These are phyloP conservation scores for Eilema caniola DNA, from an alignment of 2,888 invertebrate genomes.

Conservation along the genomic window DNA sequence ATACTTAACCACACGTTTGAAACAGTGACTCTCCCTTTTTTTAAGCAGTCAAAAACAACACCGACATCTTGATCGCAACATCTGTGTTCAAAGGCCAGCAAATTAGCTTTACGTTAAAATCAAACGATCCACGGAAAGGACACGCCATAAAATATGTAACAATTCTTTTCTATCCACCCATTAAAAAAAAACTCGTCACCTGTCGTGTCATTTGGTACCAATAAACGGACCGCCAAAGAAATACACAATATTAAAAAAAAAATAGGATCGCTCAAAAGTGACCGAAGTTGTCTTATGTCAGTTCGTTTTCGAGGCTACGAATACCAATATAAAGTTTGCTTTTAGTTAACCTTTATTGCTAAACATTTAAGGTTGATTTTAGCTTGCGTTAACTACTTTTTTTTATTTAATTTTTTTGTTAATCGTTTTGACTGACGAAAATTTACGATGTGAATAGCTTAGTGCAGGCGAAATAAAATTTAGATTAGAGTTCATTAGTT, in stretches of 20 bases:
- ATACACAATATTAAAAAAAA: constrained; percentile 76
- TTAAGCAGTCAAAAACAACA: constrained; percentile 35
- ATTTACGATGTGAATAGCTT: constrained; percentile 84
- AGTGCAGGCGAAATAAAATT: constrained; percentile 78
- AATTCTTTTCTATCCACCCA: constrained; percentile 70
- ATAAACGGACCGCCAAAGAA: constrained; percentile 84
- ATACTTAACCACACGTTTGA: not conserved
- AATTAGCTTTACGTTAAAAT: constrained; percentile 75
- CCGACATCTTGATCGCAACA: constrained; percentile 71
- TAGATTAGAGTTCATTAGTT: constrained; percentile 79
- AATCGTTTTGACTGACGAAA: constrained; percentile 83
- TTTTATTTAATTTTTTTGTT: constrained; percentile 70
- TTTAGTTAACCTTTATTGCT: constrained; percentile 31
- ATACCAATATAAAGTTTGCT: constrained; percentile 37
- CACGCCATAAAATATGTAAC: constrained; percentile 85
- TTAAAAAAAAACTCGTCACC: constrained; percentile 79
- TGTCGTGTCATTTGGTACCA: constrained; percentile 87
- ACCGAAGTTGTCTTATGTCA: constrained; percentile 76
- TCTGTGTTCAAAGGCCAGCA: constrained; percentile 76
- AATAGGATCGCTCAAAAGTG: constrained; percentile 76
- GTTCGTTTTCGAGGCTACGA: constrained; percentile 56
- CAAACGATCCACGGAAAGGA: constrained; percentile 69
- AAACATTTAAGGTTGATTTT: constrained; percentile 38
- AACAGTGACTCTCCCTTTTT: not conserved
- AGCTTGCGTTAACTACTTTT: constrained; percentile 5